These are phyloP conservation scores for Gryllus bimaculatus DNA, from an alignment of 1,140 invertebrate genomes.

Conservation along the genomic window DNA sequence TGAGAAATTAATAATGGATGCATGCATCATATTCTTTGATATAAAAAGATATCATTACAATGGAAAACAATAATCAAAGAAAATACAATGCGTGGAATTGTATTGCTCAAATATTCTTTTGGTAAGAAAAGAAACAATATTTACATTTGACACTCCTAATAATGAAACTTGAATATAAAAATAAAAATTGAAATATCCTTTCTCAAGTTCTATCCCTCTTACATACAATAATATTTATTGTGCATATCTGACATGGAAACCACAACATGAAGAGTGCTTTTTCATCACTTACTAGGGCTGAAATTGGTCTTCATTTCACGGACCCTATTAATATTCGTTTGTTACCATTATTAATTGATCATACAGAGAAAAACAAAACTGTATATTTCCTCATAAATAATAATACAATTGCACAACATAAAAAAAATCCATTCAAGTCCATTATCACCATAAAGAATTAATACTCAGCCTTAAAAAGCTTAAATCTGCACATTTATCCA, in stretches of 20 bases:
- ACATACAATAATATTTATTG: background rate
- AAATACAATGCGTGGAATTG: constrained; percentile 13
- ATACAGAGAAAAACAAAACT: background rate
- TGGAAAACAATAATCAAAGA: background rate
- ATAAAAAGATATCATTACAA: background rate
- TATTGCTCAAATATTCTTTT: constrained; percentile 15
- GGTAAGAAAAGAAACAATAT: constrained; percentile 13
- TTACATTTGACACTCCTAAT: constrained; percentile 13
- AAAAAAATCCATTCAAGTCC: background rate
- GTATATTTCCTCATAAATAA: background rate
- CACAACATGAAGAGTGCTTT: constrained; percentile 7
- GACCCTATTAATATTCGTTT: constrained; percentile 10
- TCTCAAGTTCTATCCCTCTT: background rate
- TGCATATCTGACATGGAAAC: background rate
- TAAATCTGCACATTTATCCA: background rate
- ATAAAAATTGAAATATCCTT: constrained; percentile 10
- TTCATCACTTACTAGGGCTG: constrained; percentile 13
- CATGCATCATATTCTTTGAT: constrained; percentile 1
- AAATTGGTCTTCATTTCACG: constrained; percentile 12
- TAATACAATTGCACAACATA: background rate
- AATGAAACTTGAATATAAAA: constrained; percentile 7
- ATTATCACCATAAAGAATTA: background rate
- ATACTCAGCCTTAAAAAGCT: background rate
- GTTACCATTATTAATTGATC: background rate
- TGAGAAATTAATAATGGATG: constrained; percentile 9